These are phyloP conservation scores for Phylloscopus collybita DNA, from an alignment of 2,797 vertebrate genomes.

Conservation along the genomic window DNA sequence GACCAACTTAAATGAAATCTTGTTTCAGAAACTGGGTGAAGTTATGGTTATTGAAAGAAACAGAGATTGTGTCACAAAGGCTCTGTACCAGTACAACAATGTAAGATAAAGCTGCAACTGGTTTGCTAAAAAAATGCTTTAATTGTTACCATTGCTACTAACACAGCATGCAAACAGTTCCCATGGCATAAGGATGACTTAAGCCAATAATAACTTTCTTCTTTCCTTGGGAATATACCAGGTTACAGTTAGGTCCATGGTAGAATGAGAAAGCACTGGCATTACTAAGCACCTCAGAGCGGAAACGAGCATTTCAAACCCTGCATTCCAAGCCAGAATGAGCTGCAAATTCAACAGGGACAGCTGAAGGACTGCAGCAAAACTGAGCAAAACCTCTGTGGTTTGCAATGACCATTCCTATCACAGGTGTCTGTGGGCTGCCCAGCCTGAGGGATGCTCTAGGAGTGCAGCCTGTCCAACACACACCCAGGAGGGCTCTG, in stretches of 20 bases:
- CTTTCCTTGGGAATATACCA: neutral
- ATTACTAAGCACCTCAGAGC: neutral
- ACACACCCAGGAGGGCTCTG: neutral
- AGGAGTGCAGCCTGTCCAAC: neutral
- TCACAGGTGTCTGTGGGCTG: accelerated
- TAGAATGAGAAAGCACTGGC: neutral
- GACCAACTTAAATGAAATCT: neutral
- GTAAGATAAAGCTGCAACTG: neutral
- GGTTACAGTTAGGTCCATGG: neutral
- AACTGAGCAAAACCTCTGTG: neutral
- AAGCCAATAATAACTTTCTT: neutral
- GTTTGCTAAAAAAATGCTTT: neutral
- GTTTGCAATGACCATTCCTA: neutral
- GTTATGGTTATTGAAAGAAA: neutral
- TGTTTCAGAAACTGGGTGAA: neutral
- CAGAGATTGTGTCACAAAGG: neutral
- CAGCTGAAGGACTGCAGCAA: neutral
- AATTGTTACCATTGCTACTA: neutral
- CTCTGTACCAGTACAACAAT: neutral
- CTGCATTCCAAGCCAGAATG: neutral
- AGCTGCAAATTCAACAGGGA: neutral
- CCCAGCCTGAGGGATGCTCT: neutral
- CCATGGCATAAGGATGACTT: neutral
- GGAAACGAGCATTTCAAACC: neutral
- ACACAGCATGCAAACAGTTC: neutral